Base-by-base conservation (phyloP, 2,797 vertebrate genomes). In the Crenuchus spilurus region DNA sequence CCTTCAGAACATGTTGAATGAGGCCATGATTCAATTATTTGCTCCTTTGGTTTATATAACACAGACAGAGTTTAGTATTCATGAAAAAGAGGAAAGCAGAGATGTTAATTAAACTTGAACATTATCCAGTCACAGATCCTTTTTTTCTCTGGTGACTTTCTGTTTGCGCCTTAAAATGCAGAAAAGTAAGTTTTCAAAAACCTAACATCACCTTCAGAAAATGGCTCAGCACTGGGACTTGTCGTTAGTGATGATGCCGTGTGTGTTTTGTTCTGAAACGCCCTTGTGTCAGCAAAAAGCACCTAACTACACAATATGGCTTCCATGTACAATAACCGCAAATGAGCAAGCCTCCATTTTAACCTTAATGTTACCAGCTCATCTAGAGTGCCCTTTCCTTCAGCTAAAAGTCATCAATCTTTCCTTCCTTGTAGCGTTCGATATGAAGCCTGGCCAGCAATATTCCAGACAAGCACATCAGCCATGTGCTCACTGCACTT, bases 211-310 rank as follows among this genome's bases (percentile, higher is more conserved):
- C 7, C 8, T n/a, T 18, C 26, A 5, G 9, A 13, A 33, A 20
- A 24, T 20, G 44, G 6, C 44, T 35, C 28, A 10, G 42, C 24
- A 48, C n/a, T 1, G 39, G 4, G 2, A 9, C 35, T 31, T 8
- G 10, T 33, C 13, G 57, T 52, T 39, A 60, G n/a, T 65, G 44
- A 64, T 33, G 48, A 60, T 1, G 6, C n/a, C 14, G 33, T 31
- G n/a, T 60, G 37, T 60, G 63, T 69, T 66, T 75, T 52, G 18
- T 68, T 46, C 55, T 52, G 9, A 51, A 51, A 74, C 16, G 48
- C 63, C 37, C 35, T 28, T 69, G 57, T 69, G 73, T 75, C 64
- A 75, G 73, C 73, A 69, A 54, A 69, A 75, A 51, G 24, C 18
- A 4, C 13, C 64, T 33, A 42, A 42, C 55, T 49, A n/a, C 60